Evolutionary conservation across 1,140 invertebrate genomes (phyloP), one percentile per base, ranked within the genome.

Genomic region (Euura lappo): DNA sequence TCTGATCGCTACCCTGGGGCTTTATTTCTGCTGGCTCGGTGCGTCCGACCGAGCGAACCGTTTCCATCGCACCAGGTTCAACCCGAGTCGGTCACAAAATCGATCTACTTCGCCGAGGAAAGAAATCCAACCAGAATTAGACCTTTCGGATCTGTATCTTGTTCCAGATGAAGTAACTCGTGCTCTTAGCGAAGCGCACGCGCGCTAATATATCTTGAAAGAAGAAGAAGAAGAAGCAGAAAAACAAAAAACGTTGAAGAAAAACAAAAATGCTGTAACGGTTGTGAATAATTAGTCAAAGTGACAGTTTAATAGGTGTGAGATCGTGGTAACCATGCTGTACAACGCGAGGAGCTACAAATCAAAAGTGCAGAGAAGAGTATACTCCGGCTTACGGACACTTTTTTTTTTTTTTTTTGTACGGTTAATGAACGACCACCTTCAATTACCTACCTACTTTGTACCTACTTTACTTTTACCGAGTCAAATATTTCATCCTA

Each of bases 1-100:
- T 73, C 79, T 79, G 84, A 85, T 85, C 81, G 82, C 79, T 81
- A 82, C 78, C 80, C 80, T 76, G 76, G 76, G 82, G 78, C 79
- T 74, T 74, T 76, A 75, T 78, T 75, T 77, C 77, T 76, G 71
- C 74, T 47, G 75, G 74, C 28, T 28, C 28, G 10, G 3, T 60
- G 51, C 51, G 51, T n/a, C 51, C 13, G 51, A 8, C 8, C 51
- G 51, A 60, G 8, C 8, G 13, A 60, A 60, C 51, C 13, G 51
- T n/a, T 4, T 28, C 28, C 28, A 28, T 28, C 28, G 28, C 1
- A 28, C 28, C 28, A 1, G 28, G 28, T 28, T 28, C 28, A 28
- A 28, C 28, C 28, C 28, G 28, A 28, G 28, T 28, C 28, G 28
- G 28, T 28, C 28, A 28, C 28, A 28, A 28, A 28, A 28, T 28